Conservation (phyloP, 2,888 invertebrate genomes). For the Hybos culiciformis region DNA sequence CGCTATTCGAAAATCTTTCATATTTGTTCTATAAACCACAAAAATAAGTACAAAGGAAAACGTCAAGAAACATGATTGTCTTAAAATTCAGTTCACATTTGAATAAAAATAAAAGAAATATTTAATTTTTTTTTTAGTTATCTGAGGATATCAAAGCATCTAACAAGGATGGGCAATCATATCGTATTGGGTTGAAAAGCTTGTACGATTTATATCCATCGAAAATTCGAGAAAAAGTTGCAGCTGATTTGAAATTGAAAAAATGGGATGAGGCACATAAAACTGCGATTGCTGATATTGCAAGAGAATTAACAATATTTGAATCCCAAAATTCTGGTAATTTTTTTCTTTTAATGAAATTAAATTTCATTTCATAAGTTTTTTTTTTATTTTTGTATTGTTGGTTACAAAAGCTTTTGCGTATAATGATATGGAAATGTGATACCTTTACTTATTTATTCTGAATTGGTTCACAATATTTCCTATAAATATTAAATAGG, state of each 20-base stretch:
- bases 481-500: too few species aligned
- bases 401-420: too few species aligned
- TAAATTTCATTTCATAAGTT: background rate
- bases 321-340: slow-evolving; percentile 48
- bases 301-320: slow-evolving; percentile 59
- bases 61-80: too few species aligned
- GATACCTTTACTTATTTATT: too few species aligned
- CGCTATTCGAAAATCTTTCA: too few species aligned
- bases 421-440: too few species aligned
- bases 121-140: slow-evolving; percentile 16
- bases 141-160: slow-evolving; percentile 25
- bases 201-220: slow-evolving; percentile 78
- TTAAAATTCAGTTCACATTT: too few species aligned
- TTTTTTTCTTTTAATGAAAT: background rate
- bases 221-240: slow-evolving; percentile 66
- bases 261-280: slow-evolving; percentile 78
- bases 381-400: background rate
- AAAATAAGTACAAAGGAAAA: too few species aligned
- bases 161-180: slow-evolving; percentile 73
- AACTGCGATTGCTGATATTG: slow-evolving; percentile 60
- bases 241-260: slow-evolving; percentile 64
- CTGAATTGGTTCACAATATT: too few species aligned
- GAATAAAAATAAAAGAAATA: background rate
- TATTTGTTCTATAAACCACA: too few species aligned
- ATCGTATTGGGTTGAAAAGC: slow-evolving; percentile 75